Base-by-base conservation (phyloP, 2,888 invertebrate genomes). In the Colostygia pectinataria region DNA sequence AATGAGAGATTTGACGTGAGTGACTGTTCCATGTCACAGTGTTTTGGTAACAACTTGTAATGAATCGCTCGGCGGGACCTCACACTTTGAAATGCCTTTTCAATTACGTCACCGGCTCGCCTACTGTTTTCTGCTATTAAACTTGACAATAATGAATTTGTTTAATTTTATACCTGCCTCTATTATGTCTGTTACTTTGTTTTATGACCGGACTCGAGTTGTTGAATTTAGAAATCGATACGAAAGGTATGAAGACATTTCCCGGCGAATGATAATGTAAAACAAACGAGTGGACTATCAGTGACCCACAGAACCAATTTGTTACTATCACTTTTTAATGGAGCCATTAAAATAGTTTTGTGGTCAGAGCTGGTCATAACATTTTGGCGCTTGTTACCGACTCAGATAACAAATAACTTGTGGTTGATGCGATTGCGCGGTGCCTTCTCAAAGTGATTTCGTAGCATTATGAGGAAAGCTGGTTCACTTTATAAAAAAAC, bases 261-360 rank as follows among this genome's bases (percentile, higher is more conserved):
- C 75, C 73, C 75, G 69, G 55, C 57, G 48, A 63, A 64, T 71
- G 57, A 57, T 63, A 65, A 59, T 63, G 64, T 66, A 64, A 63
- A 66, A 61, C 62, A 57, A 57, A 63, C 60, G 59, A 58, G 23
- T 44, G n/a, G 41, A 61, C 61, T 55, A 67, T 65, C 64, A 64
- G 66, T 64, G 71, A 70, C 66, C 71, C 66, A 71, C 64, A 71
- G 70, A 78, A 74, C 77, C 56, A 75, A 85, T 86, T 86, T 85
- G 85, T 86, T 67, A 81, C 84, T 83, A 84, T 85, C 86, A 82
- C 80, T 81, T 82, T 83, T 83, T 87, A 85, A 87, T 86, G 81
- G 78, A 76, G 69, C 76, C 79, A 82, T 85, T 82, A 83, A 80
- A 86, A 82, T 81, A 76, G 77, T 79, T 80, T 75, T 82, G 85